Conservation (phyloP, 2,113 vertebrate genomes). For the Bambusicola thoracicus region DNA sequence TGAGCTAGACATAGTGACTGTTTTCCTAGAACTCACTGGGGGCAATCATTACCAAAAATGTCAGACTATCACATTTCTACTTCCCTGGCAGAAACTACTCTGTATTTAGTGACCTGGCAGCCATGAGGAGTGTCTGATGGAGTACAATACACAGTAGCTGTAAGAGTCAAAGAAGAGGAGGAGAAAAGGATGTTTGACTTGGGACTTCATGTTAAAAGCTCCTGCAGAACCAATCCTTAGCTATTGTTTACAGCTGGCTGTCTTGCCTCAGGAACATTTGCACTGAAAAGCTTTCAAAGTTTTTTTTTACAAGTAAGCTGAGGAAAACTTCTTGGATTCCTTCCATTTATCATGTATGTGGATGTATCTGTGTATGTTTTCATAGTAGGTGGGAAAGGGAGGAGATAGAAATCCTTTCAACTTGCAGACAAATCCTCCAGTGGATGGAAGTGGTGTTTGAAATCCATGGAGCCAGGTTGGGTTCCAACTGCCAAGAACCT, state of each 20-base stretch:
- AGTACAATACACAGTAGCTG: neutral
- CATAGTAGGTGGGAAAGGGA: neutral
- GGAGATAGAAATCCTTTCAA: conserved; percentile 45
- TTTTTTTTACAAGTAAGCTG: neutral
- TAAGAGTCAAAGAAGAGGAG: neutral
- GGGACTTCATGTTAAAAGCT: neutral
- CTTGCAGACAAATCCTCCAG: conserved; percentile 2
- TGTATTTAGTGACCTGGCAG: neutral
- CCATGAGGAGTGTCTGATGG: neutral
- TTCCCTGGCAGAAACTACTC: neutral
- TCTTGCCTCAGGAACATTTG: conserved; percentile 29
- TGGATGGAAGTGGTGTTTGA: conserved; percentile 27
- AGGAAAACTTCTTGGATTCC: conserved; percentile 25
- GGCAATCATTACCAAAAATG: neutral
- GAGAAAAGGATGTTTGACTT: neutral
- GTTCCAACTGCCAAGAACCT: neutral
- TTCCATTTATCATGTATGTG: neutral
- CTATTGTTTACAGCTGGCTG: neutral
- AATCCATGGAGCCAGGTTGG: neutral
- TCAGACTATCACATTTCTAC: neutral
- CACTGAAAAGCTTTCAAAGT: conserved; percentile 52
- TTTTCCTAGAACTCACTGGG: fast-evolving
- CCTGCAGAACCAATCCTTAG: neutral
- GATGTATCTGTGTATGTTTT: neutral
- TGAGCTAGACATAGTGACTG: neutral